These are phyloP conservation scores for Eulemur macaco DNA, from an alignment of 2,113 vertebrate genomes.

Conservation along the genomic window DNA sequence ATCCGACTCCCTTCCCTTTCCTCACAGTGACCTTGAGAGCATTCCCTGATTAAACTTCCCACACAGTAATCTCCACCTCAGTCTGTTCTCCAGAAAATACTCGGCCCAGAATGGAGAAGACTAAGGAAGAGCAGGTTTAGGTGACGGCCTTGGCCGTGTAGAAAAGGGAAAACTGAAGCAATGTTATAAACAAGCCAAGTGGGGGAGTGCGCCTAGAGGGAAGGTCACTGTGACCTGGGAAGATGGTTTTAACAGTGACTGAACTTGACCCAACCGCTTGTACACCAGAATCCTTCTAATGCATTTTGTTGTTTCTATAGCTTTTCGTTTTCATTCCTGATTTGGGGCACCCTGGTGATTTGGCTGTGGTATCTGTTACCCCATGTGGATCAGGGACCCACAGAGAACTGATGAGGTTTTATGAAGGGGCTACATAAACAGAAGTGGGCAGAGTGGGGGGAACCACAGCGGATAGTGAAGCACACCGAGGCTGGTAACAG, in stretches of 20 bases:
- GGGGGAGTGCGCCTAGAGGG: background rate
- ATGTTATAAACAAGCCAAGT: background rate
- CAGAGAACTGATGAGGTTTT: background rate
- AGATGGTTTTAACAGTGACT: background rate
- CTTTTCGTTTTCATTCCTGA: background rate
- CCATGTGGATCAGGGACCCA: rapidly evolving
- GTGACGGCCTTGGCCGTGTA: rapidly evolving
- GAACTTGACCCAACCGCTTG: background rate
- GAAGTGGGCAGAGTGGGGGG: background rate
- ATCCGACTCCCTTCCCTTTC: background rate
- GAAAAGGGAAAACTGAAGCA: background rate
- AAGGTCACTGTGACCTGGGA: background rate
- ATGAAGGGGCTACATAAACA: background rate
- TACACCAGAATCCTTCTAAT: background rate
- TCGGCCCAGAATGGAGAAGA: too few species aligned
- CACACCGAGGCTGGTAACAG: background rate
- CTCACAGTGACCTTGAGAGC: background rate
- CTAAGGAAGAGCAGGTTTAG: background rate
- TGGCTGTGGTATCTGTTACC: background rate
- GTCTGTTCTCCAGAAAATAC: background rate
- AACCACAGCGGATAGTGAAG: rapidly evolving
- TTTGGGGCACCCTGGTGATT: background rate
- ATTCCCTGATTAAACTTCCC: background rate
- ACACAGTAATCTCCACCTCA: background rate
- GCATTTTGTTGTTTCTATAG: background rate